These are phyloP conservation scores for Dryobotodes eremita DNA, from an alignment of 2,888 invertebrate species.

Conservation along the genomic window DNA sequence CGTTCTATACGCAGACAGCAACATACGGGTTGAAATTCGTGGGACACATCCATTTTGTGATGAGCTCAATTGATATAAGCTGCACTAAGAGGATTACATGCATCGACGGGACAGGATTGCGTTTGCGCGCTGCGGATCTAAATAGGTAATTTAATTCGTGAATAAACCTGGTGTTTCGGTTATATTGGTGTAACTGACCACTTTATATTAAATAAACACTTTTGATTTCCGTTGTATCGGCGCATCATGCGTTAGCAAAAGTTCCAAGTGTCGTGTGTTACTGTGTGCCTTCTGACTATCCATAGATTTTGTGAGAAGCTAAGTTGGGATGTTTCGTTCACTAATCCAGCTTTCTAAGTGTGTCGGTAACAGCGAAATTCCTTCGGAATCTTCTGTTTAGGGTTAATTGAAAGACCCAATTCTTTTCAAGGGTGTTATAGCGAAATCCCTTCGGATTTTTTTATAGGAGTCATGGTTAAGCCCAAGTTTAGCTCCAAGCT, in stretches of 20 bases:
- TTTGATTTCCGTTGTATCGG: not conserved
- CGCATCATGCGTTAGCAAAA: not conserved
- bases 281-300: not conserved
- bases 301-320: not conserved
- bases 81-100: conserved; percentile 63
- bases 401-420: no score
- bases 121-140: conserved; percentile 17
- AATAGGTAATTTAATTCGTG: conserved; percentile 51
- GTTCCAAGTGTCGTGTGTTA: not conserved
- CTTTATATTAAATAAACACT: not conserved
- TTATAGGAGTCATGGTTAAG: not conserved
- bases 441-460: not conserved
- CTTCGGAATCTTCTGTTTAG: not conserved
- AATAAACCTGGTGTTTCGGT: conserved; percentile 14
- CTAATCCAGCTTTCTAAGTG: not conserved
- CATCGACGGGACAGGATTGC: conserved; percentile 25
- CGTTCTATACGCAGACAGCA: not conserved
- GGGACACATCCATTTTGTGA: conserved; percentile 40
- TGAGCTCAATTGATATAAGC: conserved; percentile 54
- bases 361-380: not conserved
- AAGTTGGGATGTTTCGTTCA: not conserved
- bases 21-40: conserved; percentile 14
- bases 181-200: conserved; percentile 4
- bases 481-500: not conserved
- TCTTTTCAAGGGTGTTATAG: not conserved